These are phyloP conservation scores for Heliconius ethilla DNA, from an alignment of 2,888 invertebrate species.

Conservation along the genomic window DNA sequence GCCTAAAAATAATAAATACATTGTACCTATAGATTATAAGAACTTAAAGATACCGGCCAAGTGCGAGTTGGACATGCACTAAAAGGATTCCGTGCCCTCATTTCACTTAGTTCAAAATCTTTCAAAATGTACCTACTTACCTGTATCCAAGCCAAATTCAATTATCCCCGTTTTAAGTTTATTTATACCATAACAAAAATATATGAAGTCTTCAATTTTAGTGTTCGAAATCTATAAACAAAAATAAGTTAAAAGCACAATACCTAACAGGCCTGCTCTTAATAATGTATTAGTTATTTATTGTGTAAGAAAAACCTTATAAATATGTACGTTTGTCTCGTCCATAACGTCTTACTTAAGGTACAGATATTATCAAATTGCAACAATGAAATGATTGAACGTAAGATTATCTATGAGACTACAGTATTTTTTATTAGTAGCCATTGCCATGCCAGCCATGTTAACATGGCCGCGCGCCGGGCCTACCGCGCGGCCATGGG, in stretches of 20 bases:
- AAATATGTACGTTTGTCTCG: background rate
- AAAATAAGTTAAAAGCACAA: background rate
- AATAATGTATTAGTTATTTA: background rate
- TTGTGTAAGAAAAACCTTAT: background rate
- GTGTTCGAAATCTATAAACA: background rate
- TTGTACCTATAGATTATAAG: constrained; percentile 2
- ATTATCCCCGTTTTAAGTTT: background rate
- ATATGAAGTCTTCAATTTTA: background rate
- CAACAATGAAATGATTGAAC: too few species aligned
- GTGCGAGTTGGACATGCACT: background rate
- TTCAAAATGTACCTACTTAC: too few species aligned
- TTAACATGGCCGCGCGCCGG: too few species aligned
- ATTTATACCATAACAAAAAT: background rate
- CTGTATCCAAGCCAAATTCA: background rate
- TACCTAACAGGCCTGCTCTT: background rate
- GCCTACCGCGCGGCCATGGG: too few species aligned
- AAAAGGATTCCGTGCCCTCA: background rate
- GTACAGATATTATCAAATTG: background rate
- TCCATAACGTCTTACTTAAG: background rate
- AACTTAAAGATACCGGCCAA: background rate
- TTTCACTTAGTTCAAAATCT: too few species aligned
- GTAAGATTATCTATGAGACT: too few species aligned
- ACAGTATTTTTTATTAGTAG: too few species aligned
- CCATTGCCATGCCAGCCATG: too few species aligned
- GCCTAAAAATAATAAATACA: background rate